Base-by-base conservation (phyloP, 64 coral and sea anemone species). In the Astreopora myriophthalma region DNA sequence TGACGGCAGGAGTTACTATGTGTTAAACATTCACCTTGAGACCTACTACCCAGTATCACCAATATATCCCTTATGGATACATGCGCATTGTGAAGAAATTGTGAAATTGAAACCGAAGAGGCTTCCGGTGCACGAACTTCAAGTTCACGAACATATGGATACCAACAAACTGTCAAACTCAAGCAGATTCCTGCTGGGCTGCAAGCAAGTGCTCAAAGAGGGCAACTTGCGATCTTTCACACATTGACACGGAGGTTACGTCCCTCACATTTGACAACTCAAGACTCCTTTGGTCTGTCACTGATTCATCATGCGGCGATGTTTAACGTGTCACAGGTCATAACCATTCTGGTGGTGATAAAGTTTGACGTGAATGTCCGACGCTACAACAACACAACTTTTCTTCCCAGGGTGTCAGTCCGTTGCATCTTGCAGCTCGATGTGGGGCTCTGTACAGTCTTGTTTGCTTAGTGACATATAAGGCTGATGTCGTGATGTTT, bases 241-340 rank as follows among this genome's bases (percentile, higher is more conserved):
- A 95, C 90, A 17, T 75, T 98, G 67, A 92, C 84, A 29, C 86
- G 93, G 0, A 92, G 94, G 32, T 76, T 98, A 58, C 96, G 90
- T 10, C 93, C 93, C 31, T 95, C 96, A 61, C 75, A 90, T 78
- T 67, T 98, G 67, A 88, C 90, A 24, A 90, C 93, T 32, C 96
- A 98, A 91, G 96, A 98, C 87, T 62, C 86, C 13, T 87, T 71
- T 70, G 96, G 96, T 26, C 80, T 98, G 52, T 98, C 96, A 37
- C 83, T 98, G 8, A 93, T 98, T 76, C 96, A 95, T 69, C 91
- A 98, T 98, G 96, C 96, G 1, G 96, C 93, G 60, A 95, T 98
- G 91, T 98, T 87, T 60, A 98, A 98, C 75, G 70, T 73, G 57
- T 90, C 96, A 46, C 96, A 98, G 66, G 85, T 98, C 16, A 98